Base-by-base conservation (phyloP, 2,797 vertebrate genomes). In the Lepidocolaptes lacrymiger region DNA sequence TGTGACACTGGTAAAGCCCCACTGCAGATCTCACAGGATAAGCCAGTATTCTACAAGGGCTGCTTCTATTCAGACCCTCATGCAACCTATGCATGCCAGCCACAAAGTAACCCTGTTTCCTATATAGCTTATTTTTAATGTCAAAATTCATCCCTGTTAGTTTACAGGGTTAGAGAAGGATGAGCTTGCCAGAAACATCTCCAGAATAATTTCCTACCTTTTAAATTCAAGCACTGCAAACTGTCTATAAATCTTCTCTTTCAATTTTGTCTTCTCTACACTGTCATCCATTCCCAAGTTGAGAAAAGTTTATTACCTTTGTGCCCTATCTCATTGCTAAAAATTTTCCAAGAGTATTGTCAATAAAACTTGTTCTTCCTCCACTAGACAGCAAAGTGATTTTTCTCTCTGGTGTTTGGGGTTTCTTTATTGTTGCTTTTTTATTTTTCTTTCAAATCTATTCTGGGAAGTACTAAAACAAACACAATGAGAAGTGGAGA, bases 401-500 rank as follows among this genome's bases (percentile, higher is more conserved):
- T 82, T 56, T 85, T 64, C 52, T 11, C 2, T 1, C 37, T 37
- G 18, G 3, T 66, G n/a, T 41, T 71, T 62, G 24, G 27, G 3
- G 0, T 0, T 12, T 48, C 46, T 39, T 85, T 58, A 56, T 34
- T 54, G 17, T 17, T 62, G 13, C 2, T 36, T 82, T 74, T 79
- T 56, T 52, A 37, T 32, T 66, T 41, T 92, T 80, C n/a, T 77
- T 74, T 43, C 64, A 68, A 92, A 92, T 92, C 51, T 76, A 87
- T 64, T 93, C 80, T 86, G 51, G 46, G 32, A 30, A 94, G 83
- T 91, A 91, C 69, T 95, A 97, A 96, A 97, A 95, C 75, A 97
- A 96, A 95, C 34, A 97, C 20, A 91, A 62, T 52, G 59, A 61
- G 56, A 96, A 90, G 74, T 56, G 93, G 54, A 63, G 75, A 95